A percentile compares a stretch with the other conserved stretches of the same genome.
Evolutionary conservation across 1,140 invertebrate species (phyloP).

Genomic region (Teleogryllus occipitalis): DNA sequence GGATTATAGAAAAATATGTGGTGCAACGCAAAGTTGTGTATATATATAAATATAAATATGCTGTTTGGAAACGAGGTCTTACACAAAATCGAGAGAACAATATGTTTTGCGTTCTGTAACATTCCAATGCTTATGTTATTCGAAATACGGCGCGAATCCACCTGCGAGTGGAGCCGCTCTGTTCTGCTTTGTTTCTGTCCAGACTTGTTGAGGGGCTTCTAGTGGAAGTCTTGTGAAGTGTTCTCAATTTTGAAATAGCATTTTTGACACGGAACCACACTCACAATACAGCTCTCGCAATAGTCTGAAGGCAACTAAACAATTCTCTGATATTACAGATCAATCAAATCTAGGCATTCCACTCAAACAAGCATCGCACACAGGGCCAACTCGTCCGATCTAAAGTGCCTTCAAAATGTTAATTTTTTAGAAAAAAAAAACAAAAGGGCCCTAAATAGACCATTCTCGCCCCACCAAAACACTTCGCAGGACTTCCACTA

Average conservation of each 20-base stretch:
- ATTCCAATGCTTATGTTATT: background rate
- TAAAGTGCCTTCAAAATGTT: constrained; percentile 34
- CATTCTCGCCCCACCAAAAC: constrained; percentile 32
- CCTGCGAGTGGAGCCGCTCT: background rate
- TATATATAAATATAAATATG: background rate
- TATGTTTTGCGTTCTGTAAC: background rate
- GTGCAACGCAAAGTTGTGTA: background rate
- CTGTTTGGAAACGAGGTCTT: background rate
- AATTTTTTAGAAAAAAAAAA: constrained; percentile 31
- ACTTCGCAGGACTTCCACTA: constrained; percentile 25
- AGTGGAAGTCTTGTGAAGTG: constrained; percentile 25
- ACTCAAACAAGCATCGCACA: constrained; percentile 27
- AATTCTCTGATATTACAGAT: constrained; percentile 27
- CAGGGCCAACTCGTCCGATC: constrained; percentile 32
- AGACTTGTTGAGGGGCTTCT: constrained; percentile 4
- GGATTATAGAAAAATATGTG: constrained; percentile 1
- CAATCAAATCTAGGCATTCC: constrained; percentile 27
- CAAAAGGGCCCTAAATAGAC: constrained; percentile 33
- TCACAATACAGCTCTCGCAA: constrained; percentile 27
- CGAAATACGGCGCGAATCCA: background rate
- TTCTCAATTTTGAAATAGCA: constrained; percentile 60
- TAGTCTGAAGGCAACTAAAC: constrained; percentile 32
- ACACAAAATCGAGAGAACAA: constrained; percentile 2
- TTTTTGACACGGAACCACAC: constrained; percentile 47
- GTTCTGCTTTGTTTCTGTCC: background rate